Base-by-base conservation (phyloP, 2,113 vertebrate species). In the Ardeotis arabs region DNA sequence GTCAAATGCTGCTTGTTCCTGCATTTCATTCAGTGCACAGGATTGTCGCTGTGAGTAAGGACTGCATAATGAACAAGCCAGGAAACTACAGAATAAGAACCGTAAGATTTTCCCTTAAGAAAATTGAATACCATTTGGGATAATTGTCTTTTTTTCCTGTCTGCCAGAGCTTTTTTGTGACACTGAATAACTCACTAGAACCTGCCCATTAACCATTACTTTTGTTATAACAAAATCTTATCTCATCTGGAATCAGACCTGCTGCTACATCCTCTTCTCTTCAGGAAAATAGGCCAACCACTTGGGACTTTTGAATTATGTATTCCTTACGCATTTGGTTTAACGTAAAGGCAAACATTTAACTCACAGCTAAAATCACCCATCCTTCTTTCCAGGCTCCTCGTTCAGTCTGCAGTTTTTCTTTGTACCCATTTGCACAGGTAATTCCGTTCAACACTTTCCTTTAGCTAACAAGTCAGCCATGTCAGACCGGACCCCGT, bases 221-320 rank as follows among this genome's bases (percentile, higher is more conserved):
- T 81, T 78, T 95, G 79, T 86, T 95, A 92, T 50, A 96, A 77
- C 41, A 84, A 81, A 81, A 45, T 84, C 83, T 92, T 96, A 87
- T 89, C 89, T 93, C 76, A 45, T 80, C 60, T 95, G 86, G 94
- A 96, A 89, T 95, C 95, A 93, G 76, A 92, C 86, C 86, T 90
- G 76, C 76, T 95, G 56, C 72, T 92, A 58, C 47, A 50, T 92
- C 84, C 55, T 90, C 67, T 70, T 92, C 79, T 92, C 53, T 39
- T 69, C 63, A 77, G 68, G 72, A 96, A 95, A 97, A 95, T 62
- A 95, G 94, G 89, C 76, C 92, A 96, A 37, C 76, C 72, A 35
- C 76, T 87, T 37, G 63, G 47, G 83, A 89, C 64, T 92, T 95
- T 37, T 84, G 83, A 95, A 89, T 92, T 95, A 95, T 92, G 73